Base-by-base conservation (phyloP, 1,140 invertebrate genomes). In the Drosophila virilis region DNA sequence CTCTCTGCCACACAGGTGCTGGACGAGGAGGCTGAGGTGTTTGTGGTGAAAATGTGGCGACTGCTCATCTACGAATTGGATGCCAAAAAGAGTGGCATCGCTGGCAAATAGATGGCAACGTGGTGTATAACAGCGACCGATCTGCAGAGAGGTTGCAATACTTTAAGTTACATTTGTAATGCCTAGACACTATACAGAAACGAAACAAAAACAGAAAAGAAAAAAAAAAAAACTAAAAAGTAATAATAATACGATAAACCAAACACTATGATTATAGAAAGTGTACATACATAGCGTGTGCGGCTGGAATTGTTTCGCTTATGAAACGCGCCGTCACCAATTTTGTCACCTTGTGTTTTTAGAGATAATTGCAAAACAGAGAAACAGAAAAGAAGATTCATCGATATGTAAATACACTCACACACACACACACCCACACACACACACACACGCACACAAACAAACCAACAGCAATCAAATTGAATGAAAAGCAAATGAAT, bases 11-110 rank as follows among this genome's bases (percentile, higher is more conserved):
- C 13, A 94, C 94, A 98, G 98, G 97, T 99, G 78, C 94, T 99
- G 78, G 99, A 99, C 93, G 98, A 99, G 93, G 99, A 99, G 93
- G 98, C 99, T 7, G 98, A 99, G 94, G 98, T 99, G 57, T 99
- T 99, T 94, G 98, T 99, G 80, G 98, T 99, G 42, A 99, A 99
- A 95, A 98, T 99, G 97, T 99, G 98, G 99, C 95, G 99, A 89
- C 94, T 99, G 92, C 94, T 99, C 61, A 99, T 99, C 83, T 99
- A 99, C 93, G 98, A 99, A 95, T 98, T 99, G 79, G 98, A 99
- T 95, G 98, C 98, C 46, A 99, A 99, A 93, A 99, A 99, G 93
- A 94, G 96, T 92, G 96, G 80, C 62, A 79, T 88, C 72, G 80
- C 54, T n/a, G 66, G 77, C 64, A 85, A 85, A 40, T 85, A 84